Evolutionary conservation across 2,888 invertebrate genomes (phyloP).

Genomic region (Mythimna pallens): DNA sequence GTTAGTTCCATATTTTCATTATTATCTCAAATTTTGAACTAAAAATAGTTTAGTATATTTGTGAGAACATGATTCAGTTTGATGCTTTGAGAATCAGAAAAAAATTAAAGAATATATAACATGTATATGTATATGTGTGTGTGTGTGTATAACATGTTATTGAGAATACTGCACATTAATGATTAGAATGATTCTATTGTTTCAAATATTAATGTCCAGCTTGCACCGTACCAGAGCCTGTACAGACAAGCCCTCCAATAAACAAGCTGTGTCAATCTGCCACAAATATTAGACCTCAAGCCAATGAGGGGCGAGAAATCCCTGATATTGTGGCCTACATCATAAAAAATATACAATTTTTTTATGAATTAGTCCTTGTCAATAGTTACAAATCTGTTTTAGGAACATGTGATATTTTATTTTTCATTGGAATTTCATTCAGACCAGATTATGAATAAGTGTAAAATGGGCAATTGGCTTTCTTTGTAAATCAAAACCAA

Average conservation of each 20-base stretch:
- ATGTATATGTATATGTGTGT: no score
- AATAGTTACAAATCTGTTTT: no score
- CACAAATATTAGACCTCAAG: constrained; percentile 86
- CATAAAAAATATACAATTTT: neutral
- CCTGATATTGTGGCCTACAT: constrained; percentile 85
- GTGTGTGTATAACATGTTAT: no score
- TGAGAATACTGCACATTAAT: neutral
- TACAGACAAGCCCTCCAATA: constrained; percentile 85
- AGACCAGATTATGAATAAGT: neutral
- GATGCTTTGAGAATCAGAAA: neutral
- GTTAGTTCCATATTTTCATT: no score
- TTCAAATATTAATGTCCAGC: constrained; percentile 73
- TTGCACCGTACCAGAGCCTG: constrained; percentile 86
- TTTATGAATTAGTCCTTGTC: neutral
- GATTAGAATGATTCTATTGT: neutral
- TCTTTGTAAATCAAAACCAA: neutral
- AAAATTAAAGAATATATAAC: neutral
- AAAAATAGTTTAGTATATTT: neutral
- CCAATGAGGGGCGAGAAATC: constrained; percentile 77
- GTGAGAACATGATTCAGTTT: neutral
- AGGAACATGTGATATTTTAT: no score
- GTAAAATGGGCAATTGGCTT: neutral
- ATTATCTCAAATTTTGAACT: no score
- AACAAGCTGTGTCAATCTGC: constrained; percentile 82
- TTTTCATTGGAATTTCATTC: neutral